These are phyloP conservation scores for Harpagifer antarcticus DNA, from an alignment of 2,797 vertebrate genomes.

Conservation along the genomic window DNA sequence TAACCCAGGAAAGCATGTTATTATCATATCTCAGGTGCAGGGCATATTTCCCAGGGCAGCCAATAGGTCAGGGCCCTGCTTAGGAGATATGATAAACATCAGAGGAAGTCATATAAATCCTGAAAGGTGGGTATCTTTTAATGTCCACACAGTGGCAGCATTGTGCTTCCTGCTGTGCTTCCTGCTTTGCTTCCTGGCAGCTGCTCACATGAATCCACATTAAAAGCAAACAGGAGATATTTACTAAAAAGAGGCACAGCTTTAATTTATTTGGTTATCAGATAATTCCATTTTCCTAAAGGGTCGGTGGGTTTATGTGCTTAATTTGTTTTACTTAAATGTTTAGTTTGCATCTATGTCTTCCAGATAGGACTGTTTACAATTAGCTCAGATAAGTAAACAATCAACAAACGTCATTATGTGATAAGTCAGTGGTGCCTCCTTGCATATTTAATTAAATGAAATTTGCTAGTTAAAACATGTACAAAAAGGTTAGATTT, in stretches of 20 bases:
- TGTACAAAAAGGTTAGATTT: background rate
- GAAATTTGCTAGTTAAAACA: background rate
- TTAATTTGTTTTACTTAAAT: background rate
- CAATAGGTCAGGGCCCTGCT: too few species aligned
- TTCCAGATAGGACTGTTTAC: background rate
- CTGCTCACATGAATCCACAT: background rate
- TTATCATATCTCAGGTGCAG: too few species aligned
- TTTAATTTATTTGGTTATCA: background rate
- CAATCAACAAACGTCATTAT: background rate
- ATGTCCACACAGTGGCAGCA: conserved; percentile 41
- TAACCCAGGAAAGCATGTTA: too few species aligned
- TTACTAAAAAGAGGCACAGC: background rate
- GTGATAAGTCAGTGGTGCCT: background rate
- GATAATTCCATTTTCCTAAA: background rate
- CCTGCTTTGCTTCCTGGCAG: background rate
- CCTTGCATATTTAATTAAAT: background rate
- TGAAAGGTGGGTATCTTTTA: accelerated
- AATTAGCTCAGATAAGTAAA: background rate
- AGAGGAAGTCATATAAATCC: background rate
- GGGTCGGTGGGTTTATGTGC: background rate
- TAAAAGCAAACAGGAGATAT: background rate
- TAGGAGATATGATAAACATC: background rate
- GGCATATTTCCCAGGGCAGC: too few species aligned
- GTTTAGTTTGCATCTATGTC: background rate
- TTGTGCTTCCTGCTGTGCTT: conserved; percentile 21